phyloP scores from a whole-genome alignment of 2,113 vertebrate species.

The Megaceryle torquata region DNA sequence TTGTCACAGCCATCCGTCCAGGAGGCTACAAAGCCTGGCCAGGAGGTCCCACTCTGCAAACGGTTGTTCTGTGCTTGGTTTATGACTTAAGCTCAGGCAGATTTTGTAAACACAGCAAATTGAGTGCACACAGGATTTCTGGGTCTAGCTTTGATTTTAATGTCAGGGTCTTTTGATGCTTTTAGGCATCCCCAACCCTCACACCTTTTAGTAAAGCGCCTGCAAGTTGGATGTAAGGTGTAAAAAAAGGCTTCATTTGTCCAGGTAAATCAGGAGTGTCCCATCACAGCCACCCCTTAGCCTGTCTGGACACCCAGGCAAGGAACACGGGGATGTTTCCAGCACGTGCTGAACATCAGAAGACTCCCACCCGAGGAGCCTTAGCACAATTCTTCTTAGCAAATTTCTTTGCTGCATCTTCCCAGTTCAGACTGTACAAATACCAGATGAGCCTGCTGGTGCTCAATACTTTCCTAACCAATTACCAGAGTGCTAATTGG shows the following conservation, averaged over 20 bases:
- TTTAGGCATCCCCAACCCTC: neutral
- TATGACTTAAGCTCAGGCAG: neutral
- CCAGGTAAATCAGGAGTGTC: accelerated
- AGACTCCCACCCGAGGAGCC: neutral
- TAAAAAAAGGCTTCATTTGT: neutral
- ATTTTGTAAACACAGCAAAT: neutral
- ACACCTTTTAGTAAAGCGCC: neutral
- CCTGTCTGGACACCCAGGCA: neutral
- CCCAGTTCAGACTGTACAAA: neutral
- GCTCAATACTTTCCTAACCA: neutral
- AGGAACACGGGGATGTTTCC: neutral
- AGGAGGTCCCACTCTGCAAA: neutral
- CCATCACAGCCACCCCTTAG: neutral
- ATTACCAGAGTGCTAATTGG: neutral
- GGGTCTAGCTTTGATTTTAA: neutral
- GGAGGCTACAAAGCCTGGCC: neutral
- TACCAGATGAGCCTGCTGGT: neutral
- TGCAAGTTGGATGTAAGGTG: neutral
- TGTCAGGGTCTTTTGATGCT: neutral
- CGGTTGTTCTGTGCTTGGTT: neutral
- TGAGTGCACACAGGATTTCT: neutral
- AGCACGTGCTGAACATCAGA: neutral
- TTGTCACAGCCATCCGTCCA: accelerated
- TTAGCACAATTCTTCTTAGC: neutral
- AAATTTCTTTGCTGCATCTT: neutral